Evolutionary conservation across 2,888 invertebrate species (phyloP), one percentile per base, ranked within the genome.

Genomic region (Dasysyrphus tricinctus): DNA sequence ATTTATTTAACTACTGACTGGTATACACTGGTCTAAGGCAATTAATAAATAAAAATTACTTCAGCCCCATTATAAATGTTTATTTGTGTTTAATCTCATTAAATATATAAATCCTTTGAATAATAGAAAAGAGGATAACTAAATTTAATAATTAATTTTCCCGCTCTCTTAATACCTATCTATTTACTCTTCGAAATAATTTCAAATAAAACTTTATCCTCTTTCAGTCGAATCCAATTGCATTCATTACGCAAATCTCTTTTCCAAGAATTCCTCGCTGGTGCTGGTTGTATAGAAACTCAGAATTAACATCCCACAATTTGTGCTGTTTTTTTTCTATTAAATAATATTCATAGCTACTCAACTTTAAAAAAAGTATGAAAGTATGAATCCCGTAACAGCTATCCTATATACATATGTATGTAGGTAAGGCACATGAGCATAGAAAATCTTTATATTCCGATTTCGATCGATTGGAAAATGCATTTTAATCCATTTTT

Each of bases 401-500:
- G 44, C n/a, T 57, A 57, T 57, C 16, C 5, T 57, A 16, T n/a
- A 29, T 29, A n/a, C n/a, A n/a, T n/a, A n/a, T n/a, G n/a, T 9
- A 51, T 16, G 0, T 11, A 32, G 14, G 12, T 57, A 76, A 76
- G 44, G 59, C 69, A 77, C 73, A 76, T 76, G 80, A 80, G 72
- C 37, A 65, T 76, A 39, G 75, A 47, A 80, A 57, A 67, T 49
- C 34, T 37, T 42, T 19, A 49, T 49, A 67, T 49, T 67, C 67
- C 34, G 34, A 67, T 67, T 49, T 67, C 47, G 74, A 78, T 81
- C 77, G 74, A 85, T 74, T 74, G 77, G 81, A 81, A 81, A 85
- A 81, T 85, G 77, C 85, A 85, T 78, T 85, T 85, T 81, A 81
- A 85, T 85, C 85, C 80, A 73, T 84, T 83, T 79, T 67, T 72